A percentile compares a stretch with the other conserved stretches of the same genome.
Conservation (phyloP, 2,113 vertebrate species). For the Austrofundulus limnaeus region DNA sequence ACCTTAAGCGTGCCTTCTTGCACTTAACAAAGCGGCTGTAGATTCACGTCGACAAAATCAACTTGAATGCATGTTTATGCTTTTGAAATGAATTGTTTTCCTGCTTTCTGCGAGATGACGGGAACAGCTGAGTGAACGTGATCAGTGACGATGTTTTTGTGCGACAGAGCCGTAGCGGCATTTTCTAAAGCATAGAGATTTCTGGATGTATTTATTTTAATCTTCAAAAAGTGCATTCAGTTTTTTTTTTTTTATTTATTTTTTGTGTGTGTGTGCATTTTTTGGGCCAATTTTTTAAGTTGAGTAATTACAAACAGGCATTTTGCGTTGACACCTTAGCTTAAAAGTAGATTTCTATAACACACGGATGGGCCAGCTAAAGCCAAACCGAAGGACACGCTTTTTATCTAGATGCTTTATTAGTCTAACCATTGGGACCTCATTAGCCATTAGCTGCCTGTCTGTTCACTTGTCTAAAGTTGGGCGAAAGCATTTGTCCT, state of each 20-base stretch:
- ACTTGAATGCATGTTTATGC: neutral
- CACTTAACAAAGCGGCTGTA: constrained; percentile 12
- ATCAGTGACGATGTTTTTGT: constrained; percentile 31
- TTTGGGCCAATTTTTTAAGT: accelerated
- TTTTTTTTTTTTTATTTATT: neutral
- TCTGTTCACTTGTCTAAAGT: neutral
- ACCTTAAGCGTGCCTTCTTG: constrained; percentile 25
- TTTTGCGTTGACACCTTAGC: neutral
- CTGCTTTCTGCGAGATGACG: constrained; percentile 28
- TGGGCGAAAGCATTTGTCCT: constrained; percentile 9
- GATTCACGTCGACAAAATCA: neutral
- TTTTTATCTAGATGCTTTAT: accelerated
- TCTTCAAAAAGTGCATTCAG: neutral
- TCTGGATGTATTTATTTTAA: no score
- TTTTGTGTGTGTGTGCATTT: no score
- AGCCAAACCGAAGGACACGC: accelerated
- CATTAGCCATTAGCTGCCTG: constrained; percentile 23
- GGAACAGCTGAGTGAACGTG: constrained; percentile 64
- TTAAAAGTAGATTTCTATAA: constrained; percentile 12
- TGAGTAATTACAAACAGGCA: constrained; percentile 37
- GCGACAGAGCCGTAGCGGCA: constrained; percentile 31
- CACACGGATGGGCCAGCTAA: accelerated
- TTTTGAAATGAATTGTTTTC: constrained; percentile 22
- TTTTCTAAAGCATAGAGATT: neutral
- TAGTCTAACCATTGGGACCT: constrained; percentile 2